Percentiles rank a stretch among this genome's conserved stretches.
These are phyloP conservation scores for Champsocephalus esox DNA, from an alignment of 2,797 vertebrate genomes.

Conservation along the genomic window DNA sequence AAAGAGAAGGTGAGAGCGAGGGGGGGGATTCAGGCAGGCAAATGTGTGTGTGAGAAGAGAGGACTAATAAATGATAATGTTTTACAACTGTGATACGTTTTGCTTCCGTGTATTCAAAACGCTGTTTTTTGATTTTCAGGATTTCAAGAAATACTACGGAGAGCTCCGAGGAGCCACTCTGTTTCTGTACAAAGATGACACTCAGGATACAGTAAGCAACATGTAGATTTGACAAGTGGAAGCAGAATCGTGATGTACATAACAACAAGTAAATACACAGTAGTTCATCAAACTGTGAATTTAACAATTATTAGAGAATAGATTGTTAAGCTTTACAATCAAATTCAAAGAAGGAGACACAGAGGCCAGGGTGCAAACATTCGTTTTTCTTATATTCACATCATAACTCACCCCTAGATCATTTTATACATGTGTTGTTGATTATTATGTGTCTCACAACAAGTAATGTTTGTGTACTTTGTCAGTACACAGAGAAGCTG, in stretches of 20 bases:
- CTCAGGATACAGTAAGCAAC: conserved; percentile 70
- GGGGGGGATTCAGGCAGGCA: not conserved
- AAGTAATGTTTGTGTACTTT: not conserved
- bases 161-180: conserved; percentile 77
- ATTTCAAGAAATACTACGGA: conserved; percentile 66
- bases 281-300: too few species aligned
- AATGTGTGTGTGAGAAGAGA: not conserved
- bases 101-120: not conserved
- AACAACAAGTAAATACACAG: not conserved
- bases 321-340: not conserved
- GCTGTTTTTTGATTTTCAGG: conserved; percentile 50
- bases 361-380: not conserved
- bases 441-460: not conserved
- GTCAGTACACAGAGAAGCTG: conserved; percentile 77
- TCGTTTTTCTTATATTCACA: not conserved
- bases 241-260: not conserved
- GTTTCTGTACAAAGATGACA: conserved; percentile 75
- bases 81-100: not conserved
- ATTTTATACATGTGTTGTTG: not conserved
- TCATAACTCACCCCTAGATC: not conserved
- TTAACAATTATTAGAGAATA: not conserved
- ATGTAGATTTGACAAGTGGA: not conserved
- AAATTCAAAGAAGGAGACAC: not conserved
- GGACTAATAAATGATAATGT: not conserved
- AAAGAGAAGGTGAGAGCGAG: conserved; percentile 60